Conservation (phyloP, 2,888 invertebrate genomes). For the Hofmannophila pseudospretella region DNA sequence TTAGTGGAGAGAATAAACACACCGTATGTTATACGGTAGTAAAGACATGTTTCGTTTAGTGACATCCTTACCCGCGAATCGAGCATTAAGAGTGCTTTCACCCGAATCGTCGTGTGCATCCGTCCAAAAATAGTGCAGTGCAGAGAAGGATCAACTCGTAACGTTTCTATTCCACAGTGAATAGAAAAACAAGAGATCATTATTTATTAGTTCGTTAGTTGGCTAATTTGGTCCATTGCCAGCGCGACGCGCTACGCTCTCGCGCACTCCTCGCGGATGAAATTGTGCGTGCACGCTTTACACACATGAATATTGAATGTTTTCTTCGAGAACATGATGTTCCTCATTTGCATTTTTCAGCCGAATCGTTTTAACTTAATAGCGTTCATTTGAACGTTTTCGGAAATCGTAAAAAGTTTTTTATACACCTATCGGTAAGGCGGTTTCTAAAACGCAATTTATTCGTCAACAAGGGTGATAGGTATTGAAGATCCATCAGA, state of each 20-base stretch:
- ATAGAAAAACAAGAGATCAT: conserved; percentile 78
- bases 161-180: conserved; percentile 71
- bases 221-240: conserved; percentile 75
- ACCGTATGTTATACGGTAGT: conserved; percentile 42
- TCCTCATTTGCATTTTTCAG: conserved; percentile 4
- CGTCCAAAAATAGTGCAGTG: conserved; percentile 61
- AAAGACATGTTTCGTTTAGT: conserved; percentile 36
- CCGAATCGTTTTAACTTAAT: conserved; percentile 5
- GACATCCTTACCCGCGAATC: conserved; percentile 61
- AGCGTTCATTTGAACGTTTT: neutral
- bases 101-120: conserved; percentile 72
- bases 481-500: conserved; percentile 71
- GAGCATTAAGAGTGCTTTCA: conserved; percentile 73
- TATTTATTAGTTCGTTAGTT: conserved; percentile 77
- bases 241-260: conserved; percentile 65
- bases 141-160: conserved; percentile 59
- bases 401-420: conserved; percentile 3
- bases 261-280: conserved; percentile 59
- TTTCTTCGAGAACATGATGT: conserved; percentile 28
- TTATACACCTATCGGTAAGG: neutral
- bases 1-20: conserved; percentile 60
- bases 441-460: conserved; percentile 43
- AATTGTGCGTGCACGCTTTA: conserved; percentile 61
- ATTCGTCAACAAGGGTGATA: conserved; percentile 43
- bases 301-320: conserved; percentile 43